Evolutionary conservation across 1,140 invertebrate species (phyloP).

Genomic region (Ruditapes philippinarum): DNA sequence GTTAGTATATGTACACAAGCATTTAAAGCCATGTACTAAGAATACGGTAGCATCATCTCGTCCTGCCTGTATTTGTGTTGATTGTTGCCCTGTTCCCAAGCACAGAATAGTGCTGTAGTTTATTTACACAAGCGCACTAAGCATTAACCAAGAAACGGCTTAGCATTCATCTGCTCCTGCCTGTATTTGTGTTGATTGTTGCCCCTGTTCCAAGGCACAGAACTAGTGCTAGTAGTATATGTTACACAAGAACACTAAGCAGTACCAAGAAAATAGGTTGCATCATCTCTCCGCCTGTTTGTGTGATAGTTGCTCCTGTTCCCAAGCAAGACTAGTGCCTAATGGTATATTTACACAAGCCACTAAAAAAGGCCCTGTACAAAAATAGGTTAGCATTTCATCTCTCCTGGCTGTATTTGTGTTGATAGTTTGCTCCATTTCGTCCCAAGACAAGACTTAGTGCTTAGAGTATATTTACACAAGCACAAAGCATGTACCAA

Average conservation of each 20-base stretch:
- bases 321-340: neutral
- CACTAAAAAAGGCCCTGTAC: neutral
- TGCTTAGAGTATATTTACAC: neutral
- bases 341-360: neutral
- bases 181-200: neutral
- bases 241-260: neutral
- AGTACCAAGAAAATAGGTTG: neutral
- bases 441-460: neutral
- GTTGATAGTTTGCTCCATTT: neutral
- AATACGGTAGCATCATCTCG: neutral
- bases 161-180: neutral
- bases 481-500: slow-evolving; percentile 23
- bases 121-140: slow-evolving; percentile 15
- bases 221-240: slow-evolving; percentile 25
- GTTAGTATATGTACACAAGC: slow-evolving; percentile 3
- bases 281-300: neutral
- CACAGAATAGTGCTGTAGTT: slow-evolving; percentile 20
- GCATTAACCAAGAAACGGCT: slow-evolving; percentile 5
- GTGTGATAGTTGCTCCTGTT: neutral
- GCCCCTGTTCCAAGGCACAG: slow-evolving; percentile 1
- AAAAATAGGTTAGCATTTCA: neutral
- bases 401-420: neutral
- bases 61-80: neutral
- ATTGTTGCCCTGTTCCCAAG: neutral
- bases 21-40: neutral